Conservation (phyloP, 2,888 invertebrate genomes). For the Cerceris rybyensis region DNA sequence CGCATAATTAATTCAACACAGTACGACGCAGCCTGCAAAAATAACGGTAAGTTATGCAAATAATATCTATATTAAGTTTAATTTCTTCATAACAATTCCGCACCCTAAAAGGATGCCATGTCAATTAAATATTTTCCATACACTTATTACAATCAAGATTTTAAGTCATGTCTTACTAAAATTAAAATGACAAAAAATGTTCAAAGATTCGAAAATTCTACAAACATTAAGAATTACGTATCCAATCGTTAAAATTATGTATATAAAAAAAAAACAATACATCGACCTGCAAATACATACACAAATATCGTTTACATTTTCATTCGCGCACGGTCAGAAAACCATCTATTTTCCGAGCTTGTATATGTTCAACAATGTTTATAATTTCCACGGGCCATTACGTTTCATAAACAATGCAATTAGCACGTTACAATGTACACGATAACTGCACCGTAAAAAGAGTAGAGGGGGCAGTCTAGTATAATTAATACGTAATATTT, state of each 20-base stretch:
- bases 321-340: background rate
- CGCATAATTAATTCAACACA: no score
- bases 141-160: no score
- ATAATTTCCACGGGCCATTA: conserved; percentile 11
- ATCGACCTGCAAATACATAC: background rate
- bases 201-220: background rate
- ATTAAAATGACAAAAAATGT: no score
- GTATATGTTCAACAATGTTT: conserved; percentile 8
- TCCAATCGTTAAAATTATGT: background rate
- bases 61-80: no score
- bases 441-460: conserved; percentile 24
- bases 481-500: conserved; percentile 47
- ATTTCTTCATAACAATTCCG: no score
- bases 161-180: no score
- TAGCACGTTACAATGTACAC: conserved; percentile 24
- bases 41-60: no score
- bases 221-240: background rate
- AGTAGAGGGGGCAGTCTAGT: background rate
- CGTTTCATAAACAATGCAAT: conserved; percentile 27
- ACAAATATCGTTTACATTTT: background rate
- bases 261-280: background rate
- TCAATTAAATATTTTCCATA: no score
- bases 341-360: background rate
- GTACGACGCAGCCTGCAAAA: no score
- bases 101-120: no score